A percentile compares a stretch with the other conserved stretches of the same genome.
Conservation (phyloP, 2,888 invertebrate genomes). For the Metallyticus violacea region DNA sequence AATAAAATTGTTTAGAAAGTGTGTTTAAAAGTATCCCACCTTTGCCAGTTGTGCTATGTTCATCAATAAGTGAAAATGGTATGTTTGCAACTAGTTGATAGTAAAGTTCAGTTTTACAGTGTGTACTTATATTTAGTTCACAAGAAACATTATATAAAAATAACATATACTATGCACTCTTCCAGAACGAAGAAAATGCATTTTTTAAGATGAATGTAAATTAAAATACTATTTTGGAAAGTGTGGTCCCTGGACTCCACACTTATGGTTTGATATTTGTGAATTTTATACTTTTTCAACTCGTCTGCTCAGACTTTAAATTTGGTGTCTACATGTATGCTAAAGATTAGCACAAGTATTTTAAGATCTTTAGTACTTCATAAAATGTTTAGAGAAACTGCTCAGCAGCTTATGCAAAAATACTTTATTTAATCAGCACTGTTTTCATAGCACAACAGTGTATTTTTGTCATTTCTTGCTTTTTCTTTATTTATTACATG, state of each 20-base stretch:
- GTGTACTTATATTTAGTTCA: background rate
- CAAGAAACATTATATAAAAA: background rate
- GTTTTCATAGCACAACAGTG: background rate
- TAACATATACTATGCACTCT: background rate
- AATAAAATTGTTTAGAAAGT: background rate
- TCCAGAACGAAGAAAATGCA: too few species aligned
- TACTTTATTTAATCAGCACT: background rate
- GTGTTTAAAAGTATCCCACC: background rate
- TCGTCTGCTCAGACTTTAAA: background rate
- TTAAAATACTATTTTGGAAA: too few species aligned
- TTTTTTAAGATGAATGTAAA: background rate
- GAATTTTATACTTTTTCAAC: background rate
- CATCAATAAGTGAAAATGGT: background rate
- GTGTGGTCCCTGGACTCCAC: background rate
- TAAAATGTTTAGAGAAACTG: background rate
- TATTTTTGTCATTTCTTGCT: background rate
- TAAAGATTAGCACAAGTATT: background rate
- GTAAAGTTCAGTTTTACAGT: background rate
- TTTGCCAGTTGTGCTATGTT: background rate
- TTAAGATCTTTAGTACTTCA: background rate
- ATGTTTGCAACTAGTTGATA: background rate
- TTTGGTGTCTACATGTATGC: background rate
- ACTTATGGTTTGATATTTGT: background rate
- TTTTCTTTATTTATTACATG: background rate
- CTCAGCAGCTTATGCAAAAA: background rate